These are phyloP conservation scores for Glaucidium brasilianum DNA, from an alignment of 2,113 vertebrate species.

Conservation along the genomic window DNA sequence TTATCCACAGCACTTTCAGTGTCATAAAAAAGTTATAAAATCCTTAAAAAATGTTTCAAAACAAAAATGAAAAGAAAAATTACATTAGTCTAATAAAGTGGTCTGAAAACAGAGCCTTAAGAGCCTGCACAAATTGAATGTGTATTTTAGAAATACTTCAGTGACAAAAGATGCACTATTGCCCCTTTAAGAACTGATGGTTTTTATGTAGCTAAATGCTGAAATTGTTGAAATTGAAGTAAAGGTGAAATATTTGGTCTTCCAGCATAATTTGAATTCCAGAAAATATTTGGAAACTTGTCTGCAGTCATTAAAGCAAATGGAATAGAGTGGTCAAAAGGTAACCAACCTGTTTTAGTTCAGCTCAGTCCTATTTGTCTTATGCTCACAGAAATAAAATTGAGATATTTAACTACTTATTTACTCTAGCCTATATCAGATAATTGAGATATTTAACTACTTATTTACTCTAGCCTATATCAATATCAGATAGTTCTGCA, in stretches of 20 bases:
- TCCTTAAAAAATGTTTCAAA: not conserved
- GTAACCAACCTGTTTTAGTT: not conserved
- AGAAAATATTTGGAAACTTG: not conserved
- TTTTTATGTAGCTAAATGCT: not conserved
- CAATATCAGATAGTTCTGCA: not conserved
- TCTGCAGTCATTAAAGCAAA: not conserved
- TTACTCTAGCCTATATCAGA: not conserved
- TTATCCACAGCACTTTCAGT: not conserved
- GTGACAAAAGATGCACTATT: not conserved
- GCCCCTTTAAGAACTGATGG: not conserved
- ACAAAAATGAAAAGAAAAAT: not conserved
- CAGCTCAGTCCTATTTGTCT: not conserved
- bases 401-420: not conserved
- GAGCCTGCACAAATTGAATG: not conserved
- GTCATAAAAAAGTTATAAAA: not conserved
- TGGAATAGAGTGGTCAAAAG: not conserved
- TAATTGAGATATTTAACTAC: not conserved
- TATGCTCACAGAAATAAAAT: not conserved
- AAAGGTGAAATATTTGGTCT: not conserved
- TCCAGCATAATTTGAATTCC: not conserved
- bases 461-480: not conserved
- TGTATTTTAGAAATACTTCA: not conserved
- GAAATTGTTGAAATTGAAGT: not conserved
- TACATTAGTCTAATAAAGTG: not conserved
- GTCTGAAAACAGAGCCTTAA: not conserved